Evolutionary conservation across 2,888 invertebrate genomes (phyloP).

Genomic region (Luperina nickerlii): DNA sequence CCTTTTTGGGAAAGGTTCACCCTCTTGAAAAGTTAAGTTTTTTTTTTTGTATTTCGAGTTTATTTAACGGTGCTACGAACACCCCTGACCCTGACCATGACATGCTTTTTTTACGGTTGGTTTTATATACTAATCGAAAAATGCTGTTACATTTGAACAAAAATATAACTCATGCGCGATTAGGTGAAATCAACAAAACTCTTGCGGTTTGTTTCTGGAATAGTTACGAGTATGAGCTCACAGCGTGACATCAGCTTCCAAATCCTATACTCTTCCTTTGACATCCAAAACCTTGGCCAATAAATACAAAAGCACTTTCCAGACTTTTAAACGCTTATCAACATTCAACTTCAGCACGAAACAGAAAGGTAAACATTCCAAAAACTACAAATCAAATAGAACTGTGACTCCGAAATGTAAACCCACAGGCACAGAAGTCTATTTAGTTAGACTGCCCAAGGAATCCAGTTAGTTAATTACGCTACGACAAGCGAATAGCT

Average conservation of each 20-base stretch:
- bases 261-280: background rate
- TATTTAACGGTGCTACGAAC: conserved; percentile 71
- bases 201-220: background rate
- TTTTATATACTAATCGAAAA: conserved; percentile 16
- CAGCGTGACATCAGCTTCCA: background rate
- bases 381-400: conserved; percentile 34
- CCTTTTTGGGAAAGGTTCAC: conserved; percentile 60
- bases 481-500: conserved; percentile 77
- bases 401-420: conserved; percentile 38
- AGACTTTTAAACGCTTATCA: background rate
- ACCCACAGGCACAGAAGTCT: conserved; percentile 40
- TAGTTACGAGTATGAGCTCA: background rate
- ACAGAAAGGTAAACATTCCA: conserved; percentile 6
- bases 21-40: conserved; percentile 64
- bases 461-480: conserved; percentile 79
- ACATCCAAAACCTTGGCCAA: no score
- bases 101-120: conserved; percentile 39
- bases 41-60: conserved; percentile 72
- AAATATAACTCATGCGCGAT: background rate
- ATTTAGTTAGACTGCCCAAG: conserved; percentile 58
- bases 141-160: conserved; percentile 5
- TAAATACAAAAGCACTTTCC: background rate
- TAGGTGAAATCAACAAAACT: background rate
- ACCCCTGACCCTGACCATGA: conserved; percentile 50
- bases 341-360: background rate